These are phyloP conservation scores for Cyanoliseus patagonus DNA, from an alignment of 2,113 vertebrate species.

Conservation along the genomic window DNA sequence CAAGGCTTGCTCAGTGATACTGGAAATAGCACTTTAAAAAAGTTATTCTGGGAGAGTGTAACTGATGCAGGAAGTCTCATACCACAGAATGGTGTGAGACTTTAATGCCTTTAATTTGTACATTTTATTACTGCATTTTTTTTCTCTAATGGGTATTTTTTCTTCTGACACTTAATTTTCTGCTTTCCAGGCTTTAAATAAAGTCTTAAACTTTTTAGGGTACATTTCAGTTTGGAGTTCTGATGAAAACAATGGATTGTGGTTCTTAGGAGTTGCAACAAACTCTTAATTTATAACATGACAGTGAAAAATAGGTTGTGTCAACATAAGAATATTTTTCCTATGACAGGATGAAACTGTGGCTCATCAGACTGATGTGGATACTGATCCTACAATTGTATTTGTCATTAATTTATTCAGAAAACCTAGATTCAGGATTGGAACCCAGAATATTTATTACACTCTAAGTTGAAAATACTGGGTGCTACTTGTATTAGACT, in stretches of 20 bases:
- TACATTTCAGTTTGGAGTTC: not conserved
- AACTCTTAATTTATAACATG: not conserved
- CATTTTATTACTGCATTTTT: not conserved
- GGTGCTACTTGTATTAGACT: not conserved
- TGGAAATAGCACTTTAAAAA: not conserved
- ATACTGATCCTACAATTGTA: not conserved
- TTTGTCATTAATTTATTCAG: not conserved
- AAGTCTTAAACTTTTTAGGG: not conserved
- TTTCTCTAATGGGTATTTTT: not conserved
- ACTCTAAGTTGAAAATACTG: not conserved
- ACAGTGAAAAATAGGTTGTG: conserved; percentile 12
- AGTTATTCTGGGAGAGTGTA: not conserved
- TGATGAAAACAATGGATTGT: not conserved
- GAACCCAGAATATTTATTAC: not conserved
- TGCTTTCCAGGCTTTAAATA: not conserved
- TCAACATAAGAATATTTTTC: not conserved
- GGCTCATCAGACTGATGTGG: not conserved
- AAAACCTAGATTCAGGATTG: not conserved
- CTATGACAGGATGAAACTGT: not conserved
- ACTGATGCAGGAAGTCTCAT: not conserved
- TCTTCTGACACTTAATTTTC: not conserved
- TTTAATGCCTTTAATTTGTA: not conserved
- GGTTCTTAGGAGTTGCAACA: not conserved
- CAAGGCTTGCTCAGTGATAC: not conserved
- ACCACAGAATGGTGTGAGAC: not conserved